Conservation (phyloP, 2,113 vertebrate species). For the Alaudala cheleensis region DNA sequence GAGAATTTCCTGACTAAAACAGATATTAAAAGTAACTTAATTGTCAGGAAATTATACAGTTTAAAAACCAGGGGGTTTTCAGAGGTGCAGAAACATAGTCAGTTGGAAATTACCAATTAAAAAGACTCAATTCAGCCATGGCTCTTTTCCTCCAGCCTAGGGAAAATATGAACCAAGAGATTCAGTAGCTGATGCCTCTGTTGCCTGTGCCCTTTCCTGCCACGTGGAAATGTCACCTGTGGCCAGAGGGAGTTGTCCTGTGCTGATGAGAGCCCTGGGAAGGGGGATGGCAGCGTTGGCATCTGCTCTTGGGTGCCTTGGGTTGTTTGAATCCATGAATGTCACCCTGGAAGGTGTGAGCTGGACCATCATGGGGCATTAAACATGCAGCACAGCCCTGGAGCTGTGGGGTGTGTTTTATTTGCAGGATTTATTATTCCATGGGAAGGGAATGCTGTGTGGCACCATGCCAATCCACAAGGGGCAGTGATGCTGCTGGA, state of each 20-base stretch:
- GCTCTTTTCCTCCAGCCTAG: background rate
- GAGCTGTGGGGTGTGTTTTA: background rate
- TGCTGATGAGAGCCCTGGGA: background rate
- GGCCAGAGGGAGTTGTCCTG: background rate
- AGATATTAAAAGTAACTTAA: background rate
- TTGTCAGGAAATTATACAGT: background rate
- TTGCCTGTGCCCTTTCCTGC: background rate
- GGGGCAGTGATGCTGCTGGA: background rate
- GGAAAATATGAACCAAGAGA: background rate
- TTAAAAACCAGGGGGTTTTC: background rate
- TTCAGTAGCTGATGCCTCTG: background rate
- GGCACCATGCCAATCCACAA: rapidly evolving
- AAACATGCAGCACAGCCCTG: background rate
- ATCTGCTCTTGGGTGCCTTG: background rate
- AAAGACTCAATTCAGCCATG: background rate
- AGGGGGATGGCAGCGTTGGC: rapidly evolving
- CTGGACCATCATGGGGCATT: background rate
- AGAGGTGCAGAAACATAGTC: background rate
- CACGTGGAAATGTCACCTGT: background rate
- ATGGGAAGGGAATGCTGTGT: background rate
- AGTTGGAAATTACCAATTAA: background rate
- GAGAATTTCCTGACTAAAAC: background rate
- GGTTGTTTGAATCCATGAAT: background rate
- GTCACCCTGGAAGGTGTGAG: background rate
- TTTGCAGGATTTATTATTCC: background rate